Conservation (phyloP, 2,797 vertebrate genomes). For the Cichlasoma orientale region DNA sequence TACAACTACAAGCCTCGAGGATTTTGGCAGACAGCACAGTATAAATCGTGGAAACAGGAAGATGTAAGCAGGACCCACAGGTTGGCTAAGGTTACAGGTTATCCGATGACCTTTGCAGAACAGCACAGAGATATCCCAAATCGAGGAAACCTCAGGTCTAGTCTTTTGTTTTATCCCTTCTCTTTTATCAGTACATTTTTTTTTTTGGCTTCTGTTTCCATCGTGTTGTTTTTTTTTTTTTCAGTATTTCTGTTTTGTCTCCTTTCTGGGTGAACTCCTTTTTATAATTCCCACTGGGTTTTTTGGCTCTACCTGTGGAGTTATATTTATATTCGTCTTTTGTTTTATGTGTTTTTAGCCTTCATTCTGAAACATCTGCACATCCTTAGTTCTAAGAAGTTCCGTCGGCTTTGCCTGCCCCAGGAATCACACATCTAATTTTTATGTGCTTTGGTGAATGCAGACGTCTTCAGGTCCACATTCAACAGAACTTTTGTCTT, state of each 20-base stretch:
- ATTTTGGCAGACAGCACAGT: slow-evolving; percentile 27
- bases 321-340: slow-evolving; percentile 32
- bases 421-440: not conserved
- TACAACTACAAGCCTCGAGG: slow-evolving; percentile 23
- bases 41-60: not conserved
- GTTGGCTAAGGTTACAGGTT: slow-evolving; percentile 17
- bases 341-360: slow-evolving; percentile 22
- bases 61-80: not conserved
- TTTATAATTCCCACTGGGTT: slow-evolving; percentile 27
- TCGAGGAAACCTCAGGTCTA: not conserved
- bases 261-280: not conserved
- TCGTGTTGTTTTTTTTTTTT: not conserved
- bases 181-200: not conserved
- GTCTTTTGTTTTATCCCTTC: not conserved
- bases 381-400: not conserved
- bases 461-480: slow-evolving; percentile 8
- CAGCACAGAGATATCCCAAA: not conserved
- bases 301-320: slow-evolving; percentile 37
- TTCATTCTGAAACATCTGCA: slow-evolving; percentile 15
- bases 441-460: not conserved
- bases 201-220: not conserved
- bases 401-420: slow-evolving; percentile 1
- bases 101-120: not conserved
- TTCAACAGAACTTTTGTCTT: not conserved
- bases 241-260: not conserved